phyloP scores from a whole-genome alignment of 1,140 invertebrate species.

The Diorhabda carinulata region DNA sequence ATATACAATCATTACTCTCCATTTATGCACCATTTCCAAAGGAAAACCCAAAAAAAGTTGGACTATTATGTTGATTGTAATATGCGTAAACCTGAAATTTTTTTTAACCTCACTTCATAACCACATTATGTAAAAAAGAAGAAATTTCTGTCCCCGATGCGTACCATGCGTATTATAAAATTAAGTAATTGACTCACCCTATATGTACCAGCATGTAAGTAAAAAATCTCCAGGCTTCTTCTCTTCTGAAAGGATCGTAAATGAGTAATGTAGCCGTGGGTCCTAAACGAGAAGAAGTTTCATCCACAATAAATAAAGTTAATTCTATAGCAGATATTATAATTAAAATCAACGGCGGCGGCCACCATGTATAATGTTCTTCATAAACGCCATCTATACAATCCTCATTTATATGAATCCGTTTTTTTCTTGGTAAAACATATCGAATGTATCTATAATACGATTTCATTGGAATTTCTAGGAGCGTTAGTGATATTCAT shows the following conservation, averaged over 20 bases:
- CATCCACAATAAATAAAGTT: conserved; percentile 53
- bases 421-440: conserved; percentile 4
- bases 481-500: neutral
- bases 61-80: conserved; percentile 85
- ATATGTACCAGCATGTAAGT: conserved; percentile 96
- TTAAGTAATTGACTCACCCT: conserved; percentile 55
- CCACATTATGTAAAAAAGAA: no score
- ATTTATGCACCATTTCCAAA: conserved; percentile 91
- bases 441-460: conserved; percentile 5
- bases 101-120: no score
- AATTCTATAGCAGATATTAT: conserved; percentile 68
- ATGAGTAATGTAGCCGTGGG: conserved; percentile 23
- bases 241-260: conserved; percentile 63
- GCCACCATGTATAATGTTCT: conserved; percentile 78
- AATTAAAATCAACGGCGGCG: conserved; percentile 81
- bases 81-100: conserved; percentile 65
- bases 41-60: conserved; percentile 89
- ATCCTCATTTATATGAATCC: neutral
- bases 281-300: conserved; percentile 4
- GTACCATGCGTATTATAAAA: no score
- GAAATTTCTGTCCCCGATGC: no score
- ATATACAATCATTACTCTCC: conserved; percentile 78
- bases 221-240: conserved; percentile 86
- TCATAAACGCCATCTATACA: conserved; percentile 69
- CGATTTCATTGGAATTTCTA: neutral